Base-by-base conservation (phyloP, 2,888 invertebrate species). In the Drosophila tanythrix region DNA sequence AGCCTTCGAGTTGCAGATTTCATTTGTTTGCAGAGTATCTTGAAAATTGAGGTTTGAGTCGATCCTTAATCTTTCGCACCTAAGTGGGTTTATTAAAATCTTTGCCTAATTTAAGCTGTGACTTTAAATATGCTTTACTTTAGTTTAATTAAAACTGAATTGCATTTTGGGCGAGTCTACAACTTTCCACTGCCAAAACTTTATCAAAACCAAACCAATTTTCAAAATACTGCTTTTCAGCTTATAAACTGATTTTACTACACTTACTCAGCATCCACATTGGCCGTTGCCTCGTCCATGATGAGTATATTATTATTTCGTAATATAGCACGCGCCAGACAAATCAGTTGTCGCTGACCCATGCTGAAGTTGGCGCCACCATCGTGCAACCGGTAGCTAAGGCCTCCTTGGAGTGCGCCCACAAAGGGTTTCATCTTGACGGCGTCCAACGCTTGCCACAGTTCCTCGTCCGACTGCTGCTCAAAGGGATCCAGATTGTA, bases 271-370 rank as follows among this genome's bases (percentile, higher is more conserved):
- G 96, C 96, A 93, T 98, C 98, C 5, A 98, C 97, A 92, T 98
- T 98, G 3, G 98, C 97, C 0, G 98, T 98, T 31, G 98, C 98
- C 94, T 98, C 98, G 89, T 98, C 98, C 82, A 98, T 94, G 29
- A 98, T 95, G 6, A 98, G 94, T 79, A 98, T 95, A 89, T 95
- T 96, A 83, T 96, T 96, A 89, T 96, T 95, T 58, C 96, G 94
- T 1, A 98, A 94, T 74, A 98, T 96, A 0, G 98, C 98, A 31
- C 95, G 94, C 77, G 98, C 98, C 73, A 98, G 94, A 90, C 98
- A 98, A 66, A 98, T 94, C 63, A 98, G 93, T 92, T 98, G 98
- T 55, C 97, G 94, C 93, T 98, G 98, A 0, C 98, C 98, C 63
- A 96, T 96, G 92, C 98, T 98, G 91, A 97, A 97, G 93, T 97